Conservation (phyloP, 2,113 vertebrate genomes). For the Clinocottus analis region DNA sequence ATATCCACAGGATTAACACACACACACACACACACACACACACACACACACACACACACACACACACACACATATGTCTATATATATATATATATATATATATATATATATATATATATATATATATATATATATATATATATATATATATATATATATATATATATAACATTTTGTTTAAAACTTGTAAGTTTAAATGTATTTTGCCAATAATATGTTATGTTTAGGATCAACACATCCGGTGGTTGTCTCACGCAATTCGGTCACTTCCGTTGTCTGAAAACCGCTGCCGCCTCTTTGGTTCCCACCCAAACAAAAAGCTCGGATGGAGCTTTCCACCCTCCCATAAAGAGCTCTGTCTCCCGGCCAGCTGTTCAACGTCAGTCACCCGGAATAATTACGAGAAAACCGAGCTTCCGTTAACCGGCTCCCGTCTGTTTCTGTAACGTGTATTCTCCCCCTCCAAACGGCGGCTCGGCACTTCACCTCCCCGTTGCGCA, state of each 20-base stretch:
- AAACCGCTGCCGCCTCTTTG: slow-evolving; percentile 36
- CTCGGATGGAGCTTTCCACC: slow-evolving; percentile 9
- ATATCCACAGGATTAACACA: too few species aligned
- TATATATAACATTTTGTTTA: too few species aligned
- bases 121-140: too few species aligned
- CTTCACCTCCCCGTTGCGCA: slow-evolving; percentile 54
- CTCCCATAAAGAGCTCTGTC: neutral
- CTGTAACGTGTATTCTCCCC: neutral
- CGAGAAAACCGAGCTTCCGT: neutral
- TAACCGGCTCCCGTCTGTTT: accelerated
- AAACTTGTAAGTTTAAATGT: neutral
- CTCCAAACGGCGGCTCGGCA: neutral
- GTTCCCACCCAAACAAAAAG: slow-evolving; percentile 68
- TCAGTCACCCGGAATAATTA: neutral
- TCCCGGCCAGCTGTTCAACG: neutral
- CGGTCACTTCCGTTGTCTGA: slow-evolving; percentile 30
- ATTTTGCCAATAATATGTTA: neutral
- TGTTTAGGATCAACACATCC: slow-evolving; percentile 27
- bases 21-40: too few species aligned
- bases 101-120: too few species aligned
- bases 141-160: too few species aligned
- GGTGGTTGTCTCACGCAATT: slow-evolving; percentile 33
- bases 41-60: too few species aligned
- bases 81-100: too few species aligned
- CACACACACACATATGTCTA: too few species aligned